These are phyloP conservation scores for Erpetoichthys calabaricus DNA, from an alignment of 2,797 vertebrate genomes.

Conservation along the genomic window DNA sequence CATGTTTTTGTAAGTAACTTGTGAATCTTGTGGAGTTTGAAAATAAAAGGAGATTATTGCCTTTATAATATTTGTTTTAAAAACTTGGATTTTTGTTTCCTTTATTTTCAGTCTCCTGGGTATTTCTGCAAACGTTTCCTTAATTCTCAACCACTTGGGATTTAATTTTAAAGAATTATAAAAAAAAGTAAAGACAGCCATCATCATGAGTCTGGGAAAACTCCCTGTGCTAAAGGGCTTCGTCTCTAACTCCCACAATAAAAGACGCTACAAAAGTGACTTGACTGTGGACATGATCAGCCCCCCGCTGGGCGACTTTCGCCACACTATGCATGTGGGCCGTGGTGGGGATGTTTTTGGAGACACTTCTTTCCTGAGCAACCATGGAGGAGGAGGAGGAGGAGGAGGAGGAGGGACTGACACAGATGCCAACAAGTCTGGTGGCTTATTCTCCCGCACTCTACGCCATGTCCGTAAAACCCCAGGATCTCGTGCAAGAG, in stretches of 20 bases:
- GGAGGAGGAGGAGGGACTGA: slow-evolving; percentile 42
- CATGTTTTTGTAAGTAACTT: too few species aligned
- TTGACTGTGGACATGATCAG: slow-evolving; percentile 91
- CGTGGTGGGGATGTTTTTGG: slow-evolving; percentile 85
- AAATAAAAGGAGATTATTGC: too few species aligned
- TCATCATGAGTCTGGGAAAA: slow-evolving; percentile 79
- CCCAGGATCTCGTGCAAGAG: slow-evolving; percentile 32
- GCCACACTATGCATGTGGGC: slow-evolving; percentile 96
- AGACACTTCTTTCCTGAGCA: slow-evolving; percentile 88
- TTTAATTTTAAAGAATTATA: too few species aligned
- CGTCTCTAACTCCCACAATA: slow-evolving; percentile 66
- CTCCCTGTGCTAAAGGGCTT: slow-evolving; percentile 70
- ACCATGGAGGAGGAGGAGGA: slow-evolving; percentile 48
- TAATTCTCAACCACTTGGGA: too few species aligned
- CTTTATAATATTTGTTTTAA: too few species aligned
- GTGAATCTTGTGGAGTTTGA: too few species aligned
- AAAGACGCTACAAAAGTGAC: slow-evolving; percentile 62
- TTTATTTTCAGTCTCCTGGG: too few species aligned
- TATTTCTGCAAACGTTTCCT: too few species aligned
- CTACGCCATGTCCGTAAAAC: slow-evolving; percentile 58
- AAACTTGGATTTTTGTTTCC: too few species aligned
- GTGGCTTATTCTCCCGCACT: slow-evolving; percentile 68
- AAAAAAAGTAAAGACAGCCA: slow-evolving; percentile 1
- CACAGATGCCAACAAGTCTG: slow-evolving; percentile 36
- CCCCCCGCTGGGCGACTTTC: slow-evolving; percentile 76